Evolutionary conservation across 2,797 vertebrate genomes (phyloP).

Genomic region (Crax fasciolata): DNA sequence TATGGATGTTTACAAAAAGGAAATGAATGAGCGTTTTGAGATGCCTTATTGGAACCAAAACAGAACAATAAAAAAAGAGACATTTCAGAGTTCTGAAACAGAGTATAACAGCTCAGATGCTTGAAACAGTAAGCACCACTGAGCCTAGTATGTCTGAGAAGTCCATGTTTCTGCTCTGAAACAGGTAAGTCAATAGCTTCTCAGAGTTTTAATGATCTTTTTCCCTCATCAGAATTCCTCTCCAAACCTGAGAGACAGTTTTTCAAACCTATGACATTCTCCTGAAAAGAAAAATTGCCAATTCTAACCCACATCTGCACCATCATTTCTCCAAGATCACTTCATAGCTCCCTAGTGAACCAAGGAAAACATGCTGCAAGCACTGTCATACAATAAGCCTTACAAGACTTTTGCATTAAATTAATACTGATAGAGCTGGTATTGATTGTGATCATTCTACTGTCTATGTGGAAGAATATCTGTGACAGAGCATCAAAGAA

Average conservation of each 20-base stretch:
- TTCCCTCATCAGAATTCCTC: background rate
- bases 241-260: background rate
- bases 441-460: background rate
- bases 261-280: background rate
- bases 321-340: background rate
- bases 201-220: conserved; percentile 18
- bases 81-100: background rate
- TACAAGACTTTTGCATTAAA: background rate
- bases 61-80: background rate
- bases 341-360: background rate
- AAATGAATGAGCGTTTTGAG: background rate
- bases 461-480: background rate
- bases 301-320: background rate
- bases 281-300: conserved; percentile 8
- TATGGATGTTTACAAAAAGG: background rate
- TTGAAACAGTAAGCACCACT: background rate
- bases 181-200: background rate
- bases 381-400: background rate
- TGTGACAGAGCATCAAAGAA: background rate
- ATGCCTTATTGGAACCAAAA: background rate
- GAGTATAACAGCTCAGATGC: background rate
- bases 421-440: background rate
- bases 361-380: background rate
- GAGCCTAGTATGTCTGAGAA: background rate
- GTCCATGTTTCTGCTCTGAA: background rate